Conservation (phyloP, 1,140 invertebrate species). For the Zaprionus kolodkinae region DNA sequence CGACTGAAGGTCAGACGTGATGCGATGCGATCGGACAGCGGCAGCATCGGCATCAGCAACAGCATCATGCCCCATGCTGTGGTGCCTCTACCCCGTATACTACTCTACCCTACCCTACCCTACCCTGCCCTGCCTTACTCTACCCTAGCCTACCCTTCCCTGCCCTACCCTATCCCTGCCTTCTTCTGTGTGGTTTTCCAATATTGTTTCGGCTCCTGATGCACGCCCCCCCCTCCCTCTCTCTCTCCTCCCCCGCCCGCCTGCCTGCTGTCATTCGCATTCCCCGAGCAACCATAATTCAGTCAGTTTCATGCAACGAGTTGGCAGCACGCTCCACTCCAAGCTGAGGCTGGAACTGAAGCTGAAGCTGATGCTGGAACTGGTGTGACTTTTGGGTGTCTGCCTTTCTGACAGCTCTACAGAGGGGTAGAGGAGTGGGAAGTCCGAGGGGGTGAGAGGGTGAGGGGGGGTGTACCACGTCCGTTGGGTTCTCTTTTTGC, state of each 20-base stretch:
- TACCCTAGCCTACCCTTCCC: not conserved
- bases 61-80: constrained; percentile 2
- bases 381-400: constrained; percentile 74
- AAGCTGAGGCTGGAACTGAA: constrained; percentile 4
- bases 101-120: not conserved
- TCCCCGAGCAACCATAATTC: constrained; percentile 66
- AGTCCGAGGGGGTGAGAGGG: not conserved
- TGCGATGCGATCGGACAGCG: constrained; percentile 12
- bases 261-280: constrained; percentile 10
- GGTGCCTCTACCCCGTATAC: not conserved
- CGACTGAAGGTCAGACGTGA: constrained; percentile 45
- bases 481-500: constrained; percentile 61
- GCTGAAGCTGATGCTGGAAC: constrained; percentile 1
- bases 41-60: not conserved
- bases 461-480: not conserved
- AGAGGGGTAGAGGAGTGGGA: constrained; percentile 4
- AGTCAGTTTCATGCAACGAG: constrained; percentile 58
- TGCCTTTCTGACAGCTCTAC: constrained; percentile 69
- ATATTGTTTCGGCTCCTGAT: constrained; percentile 19
- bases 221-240: not conserved
- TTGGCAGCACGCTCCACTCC: constrained; percentile 34
- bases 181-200: constrained; percentile 45
- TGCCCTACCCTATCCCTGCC: not conserved
- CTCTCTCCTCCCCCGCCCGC: no score
- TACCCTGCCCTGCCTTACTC: not conserved